phyloP scores from a whole-genome alignment of 2,113 vertebrate species.

The Serinus canaria region DNA sequence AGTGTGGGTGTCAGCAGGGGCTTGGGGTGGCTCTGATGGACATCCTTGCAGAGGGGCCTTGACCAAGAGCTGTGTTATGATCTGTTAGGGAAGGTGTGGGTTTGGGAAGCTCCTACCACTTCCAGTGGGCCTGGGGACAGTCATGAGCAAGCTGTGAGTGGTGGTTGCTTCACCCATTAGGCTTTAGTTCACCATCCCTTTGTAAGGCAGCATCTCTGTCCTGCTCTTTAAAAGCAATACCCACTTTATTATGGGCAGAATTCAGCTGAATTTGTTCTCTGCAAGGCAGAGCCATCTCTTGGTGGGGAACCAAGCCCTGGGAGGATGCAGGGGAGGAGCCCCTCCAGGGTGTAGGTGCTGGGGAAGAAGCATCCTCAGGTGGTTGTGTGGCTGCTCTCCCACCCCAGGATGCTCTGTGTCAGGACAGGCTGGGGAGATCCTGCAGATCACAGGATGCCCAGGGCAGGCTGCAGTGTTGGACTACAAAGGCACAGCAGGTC shows the following conservation, averaged over 20 bases:
- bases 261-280: background rate
- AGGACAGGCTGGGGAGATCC: background rate
- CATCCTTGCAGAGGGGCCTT: background rate
- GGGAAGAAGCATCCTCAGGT: background rate
- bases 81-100: background rate
- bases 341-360: background rate
- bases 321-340: background rate
- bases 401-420: background rate
- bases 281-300: background rate
- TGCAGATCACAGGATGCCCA: background rate
- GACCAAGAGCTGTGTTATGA: background rate
- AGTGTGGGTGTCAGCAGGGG: background rate
- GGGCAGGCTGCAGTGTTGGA: background rate
- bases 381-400: background rate
- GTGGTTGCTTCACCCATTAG: background rate
- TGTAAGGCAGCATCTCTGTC: background rate
- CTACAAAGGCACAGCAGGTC: background rate
- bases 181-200: background rate
- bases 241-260: background rate
- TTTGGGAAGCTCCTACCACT: background rate
- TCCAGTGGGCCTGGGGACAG: background rate
- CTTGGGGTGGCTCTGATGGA: background rate
- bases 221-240: background rate
- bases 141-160: accelerated
- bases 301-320: no score